These are phyloP conservation scores for Chrysolina oricalcia DNA, from an alignment of 2,888 invertebrate genomes.

Conservation along the genomic window DNA sequence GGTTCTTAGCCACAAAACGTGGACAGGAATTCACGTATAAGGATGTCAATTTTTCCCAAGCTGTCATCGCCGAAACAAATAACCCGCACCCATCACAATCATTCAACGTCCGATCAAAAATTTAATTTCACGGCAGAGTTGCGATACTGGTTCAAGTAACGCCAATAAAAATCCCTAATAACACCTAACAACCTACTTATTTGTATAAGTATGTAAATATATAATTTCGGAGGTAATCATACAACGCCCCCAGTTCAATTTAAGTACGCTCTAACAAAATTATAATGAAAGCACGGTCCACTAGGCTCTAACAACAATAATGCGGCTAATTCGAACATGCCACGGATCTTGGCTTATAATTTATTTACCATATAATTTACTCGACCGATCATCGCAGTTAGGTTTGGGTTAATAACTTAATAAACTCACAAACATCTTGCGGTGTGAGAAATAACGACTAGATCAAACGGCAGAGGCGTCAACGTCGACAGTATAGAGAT, in stretches of 20 bases:
- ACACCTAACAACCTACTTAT: slow-evolving; percentile 56
- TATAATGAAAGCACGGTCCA: slow-evolving; percentile 62
- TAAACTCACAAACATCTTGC: slow-evolving; percentile 60
- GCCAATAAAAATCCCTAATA: slow-evolving; percentile 46
- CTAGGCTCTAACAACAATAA: slow-evolving; percentile 60
- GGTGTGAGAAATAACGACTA: slow-evolving; percentile 44
- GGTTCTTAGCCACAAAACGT: background rate
- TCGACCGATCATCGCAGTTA: slow-evolving; percentile 68
- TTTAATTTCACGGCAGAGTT: slow-evolving; percentile 53
- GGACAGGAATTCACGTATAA: background rate
- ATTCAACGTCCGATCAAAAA: slow-evolving; percentile 30
- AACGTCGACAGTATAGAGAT: slow-evolving; percentile 30
- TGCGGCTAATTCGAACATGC: slow-evolving; percentile 57
- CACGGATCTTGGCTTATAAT: slow-evolving; percentile 49
- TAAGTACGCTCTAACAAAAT: slow-evolving; percentile 58
- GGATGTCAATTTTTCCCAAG: slow-evolving; percentile 13
- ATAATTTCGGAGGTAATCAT: slow-evolving; percentile 60
- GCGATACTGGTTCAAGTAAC: slow-evolving; percentile 43
- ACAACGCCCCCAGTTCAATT: slow-evolving; percentile 62
- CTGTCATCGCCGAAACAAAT: slow-evolving; percentile 28
- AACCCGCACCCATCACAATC: slow-evolving; percentile 27
- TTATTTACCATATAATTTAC: slow-evolving; percentile 65
- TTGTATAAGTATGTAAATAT: slow-evolving; percentile 62
- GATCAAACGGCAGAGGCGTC: slow-evolving; percentile 37
- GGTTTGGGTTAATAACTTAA: slow-evolving; percentile 67